These are phyloP conservation scores for Tetragnatha montana DNA, from an alignment of 2,888 invertebrate species.

Conservation along the genomic window DNA sequence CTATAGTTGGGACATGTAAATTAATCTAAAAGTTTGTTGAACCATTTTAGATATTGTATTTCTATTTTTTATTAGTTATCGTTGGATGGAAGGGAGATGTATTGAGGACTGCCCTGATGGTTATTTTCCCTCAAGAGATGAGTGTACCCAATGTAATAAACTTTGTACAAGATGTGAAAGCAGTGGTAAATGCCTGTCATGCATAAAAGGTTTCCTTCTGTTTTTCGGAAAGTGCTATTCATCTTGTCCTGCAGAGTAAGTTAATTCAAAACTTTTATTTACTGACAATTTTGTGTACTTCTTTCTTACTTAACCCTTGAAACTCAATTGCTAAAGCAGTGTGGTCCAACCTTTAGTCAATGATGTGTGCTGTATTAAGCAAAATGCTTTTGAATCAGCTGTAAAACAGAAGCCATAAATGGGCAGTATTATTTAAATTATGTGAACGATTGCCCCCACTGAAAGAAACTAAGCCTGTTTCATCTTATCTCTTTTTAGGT, in stretches of 20 bases:
- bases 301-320: too few species aligned
- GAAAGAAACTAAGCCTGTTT: too few species aligned
- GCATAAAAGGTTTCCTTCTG: constrained; percentile 41
- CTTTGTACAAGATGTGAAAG: constrained; percentile 57
- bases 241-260: constrained; percentile 60
- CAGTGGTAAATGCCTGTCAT: constrained; percentile 79
- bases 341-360: too few species aligned
- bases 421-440: too few species aligned
- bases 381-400: too few species aligned
- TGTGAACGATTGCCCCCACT: too few species aligned
- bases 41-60: not conserved
- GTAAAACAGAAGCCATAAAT: too few species aligned
- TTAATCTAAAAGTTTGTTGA: not conserved
- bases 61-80: constrained; percentile 17
- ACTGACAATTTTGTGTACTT: too few species aligned
- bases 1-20: too few species aligned
- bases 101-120: constrained; percentile 67
- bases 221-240: constrained; percentile 41
- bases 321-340: too few species aligned
- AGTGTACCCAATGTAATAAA: constrained; percentile 43
- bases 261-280: not conserved
- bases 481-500: too few species aligned
- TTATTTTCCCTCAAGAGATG: constrained; percentile 43
- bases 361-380: too few species aligned
- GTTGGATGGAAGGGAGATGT: constrained; percentile 55